Evolutionary conservation across 2,113 vertebrate species (phyloP).

Genomic region (Enhydra lutris): DNA sequence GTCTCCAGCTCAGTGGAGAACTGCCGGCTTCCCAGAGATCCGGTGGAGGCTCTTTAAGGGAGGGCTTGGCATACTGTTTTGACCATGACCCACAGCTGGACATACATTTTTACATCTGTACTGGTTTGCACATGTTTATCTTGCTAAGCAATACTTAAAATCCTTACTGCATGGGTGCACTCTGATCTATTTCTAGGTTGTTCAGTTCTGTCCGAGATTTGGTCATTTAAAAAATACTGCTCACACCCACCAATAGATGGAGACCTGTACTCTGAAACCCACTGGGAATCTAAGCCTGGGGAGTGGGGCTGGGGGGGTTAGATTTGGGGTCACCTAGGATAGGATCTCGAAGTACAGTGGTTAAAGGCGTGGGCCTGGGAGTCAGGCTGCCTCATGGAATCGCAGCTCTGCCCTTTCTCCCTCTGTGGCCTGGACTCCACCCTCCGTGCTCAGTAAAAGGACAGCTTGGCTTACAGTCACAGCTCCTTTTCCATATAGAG

Average conservation of each 20-base stretch:
- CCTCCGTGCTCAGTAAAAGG: background rate
- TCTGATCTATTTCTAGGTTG: background rate
- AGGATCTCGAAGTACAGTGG: background rate
- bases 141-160: background rate
- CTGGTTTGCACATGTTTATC: background rate
- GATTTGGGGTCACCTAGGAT: background rate
- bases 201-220: background rate
- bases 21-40: background rate
- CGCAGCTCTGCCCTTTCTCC: background rate
- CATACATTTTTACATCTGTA: background rate
- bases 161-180: background rate
- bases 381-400: background rate
- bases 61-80: background rate
- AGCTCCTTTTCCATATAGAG: background rate
- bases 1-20: fast-evolving
- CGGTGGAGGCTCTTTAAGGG: background rate
- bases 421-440: background rate
- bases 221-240: background rate
- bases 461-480: background rate
- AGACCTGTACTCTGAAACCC: background rate
- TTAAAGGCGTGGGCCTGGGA: background rate
- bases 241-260: background rate
- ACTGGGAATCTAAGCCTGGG: background rate
- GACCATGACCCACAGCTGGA: background rate
- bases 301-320: fast-evolving